Conservation (phyloP, 2,888 invertebrate genomes). For the Ennomos erosarius region DNA sequence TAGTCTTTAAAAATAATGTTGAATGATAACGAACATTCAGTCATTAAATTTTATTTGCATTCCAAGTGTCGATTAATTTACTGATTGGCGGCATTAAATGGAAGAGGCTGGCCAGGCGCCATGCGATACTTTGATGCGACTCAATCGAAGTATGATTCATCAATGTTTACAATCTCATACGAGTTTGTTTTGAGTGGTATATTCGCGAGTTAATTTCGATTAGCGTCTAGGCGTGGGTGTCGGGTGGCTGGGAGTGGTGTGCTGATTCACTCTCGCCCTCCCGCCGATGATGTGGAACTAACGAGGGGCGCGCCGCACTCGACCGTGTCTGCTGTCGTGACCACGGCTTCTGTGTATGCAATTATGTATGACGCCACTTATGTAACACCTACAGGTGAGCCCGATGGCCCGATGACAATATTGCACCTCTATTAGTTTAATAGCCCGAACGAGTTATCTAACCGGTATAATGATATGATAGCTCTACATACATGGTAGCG, state of each 20-base stretch:
- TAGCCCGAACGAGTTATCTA: constrained; percentile 36
- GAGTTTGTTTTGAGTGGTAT: constrained; percentile 33
- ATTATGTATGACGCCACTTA: constrained; percentile 48
- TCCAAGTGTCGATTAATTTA: constrained; percentile 27
- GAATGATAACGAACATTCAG: not conserved
- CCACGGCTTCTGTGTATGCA: constrained; percentile 53
- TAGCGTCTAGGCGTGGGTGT: constrained; percentile 42
- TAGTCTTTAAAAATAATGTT: constrained; percentile 1
- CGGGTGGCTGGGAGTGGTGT: constrained; percentile 51
- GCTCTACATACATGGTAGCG: constrained; percentile 3
- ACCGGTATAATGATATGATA: constrained; percentile 28
- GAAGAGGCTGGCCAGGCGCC: constrained; percentile 5
- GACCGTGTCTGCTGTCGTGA: constrained; percentile 72
- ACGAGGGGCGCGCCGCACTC: constrained; percentile 55
- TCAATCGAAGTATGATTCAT: constrained; percentile 38
- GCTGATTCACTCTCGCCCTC: constrained; percentile 75
- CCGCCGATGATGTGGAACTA: constrained; percentile 66
- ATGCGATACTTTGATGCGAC: constrained; percentile 27
- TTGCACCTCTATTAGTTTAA: constrained; percentile 34
- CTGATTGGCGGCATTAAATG: constrained; percentile 20
- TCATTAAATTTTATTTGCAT: constrained; percentile 15
- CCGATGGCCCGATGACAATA: constrained; percentile 36
- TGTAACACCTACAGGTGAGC: constrained; percentile 48
- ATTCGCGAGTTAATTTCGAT: constrained; percentile 42
- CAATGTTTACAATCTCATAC: constrained; percentile 39